A percentile compares a stretch with the other conserved stretches of the same genome.
Evolutionary conservation across 35 echinoderm and acorn worm genomes (phyloP).

Genomic region (Amphiura filiformis): DNA sequence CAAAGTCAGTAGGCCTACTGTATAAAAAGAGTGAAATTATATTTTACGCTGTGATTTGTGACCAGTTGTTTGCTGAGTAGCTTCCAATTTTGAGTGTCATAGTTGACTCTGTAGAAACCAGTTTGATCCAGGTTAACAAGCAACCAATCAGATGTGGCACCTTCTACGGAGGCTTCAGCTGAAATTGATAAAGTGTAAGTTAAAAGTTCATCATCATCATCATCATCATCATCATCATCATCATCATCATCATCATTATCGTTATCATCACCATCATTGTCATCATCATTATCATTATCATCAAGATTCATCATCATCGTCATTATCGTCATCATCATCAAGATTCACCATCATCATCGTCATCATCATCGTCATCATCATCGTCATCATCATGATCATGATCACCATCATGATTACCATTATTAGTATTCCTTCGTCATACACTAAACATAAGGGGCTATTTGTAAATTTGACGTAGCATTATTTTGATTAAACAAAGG

Average conservation of each 20-base stretch:
- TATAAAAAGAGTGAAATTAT: too few relatives aligned
- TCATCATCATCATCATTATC: slow-evolving; percentile 6
- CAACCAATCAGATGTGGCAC: slow-evolving; percentile 56
- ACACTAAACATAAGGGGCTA: too few relatives aligned
- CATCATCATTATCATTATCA: slow-evolving; percentile 6
- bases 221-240: slow-evolving; percentile 5
- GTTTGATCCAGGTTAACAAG: slow-evolving; percentile 70
- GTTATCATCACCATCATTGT: slow-evolving; percentile 6
- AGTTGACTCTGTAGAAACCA: slow-evolving; percentile 95
- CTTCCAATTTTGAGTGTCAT: slow-evolving; percentile 77
- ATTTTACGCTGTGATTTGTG: too few relatives aligned
- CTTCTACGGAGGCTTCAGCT: not conserved
- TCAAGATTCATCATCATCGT: too few relatives aligned
- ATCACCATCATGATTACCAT: too few relatives aligned
- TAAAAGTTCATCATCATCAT: slow-evolving; percentile 6
- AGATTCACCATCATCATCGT: not conserved
- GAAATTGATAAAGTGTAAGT: too few relatives aligned
- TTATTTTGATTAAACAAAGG: too few relatives aligned
- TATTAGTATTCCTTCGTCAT: too few relatives aligned
- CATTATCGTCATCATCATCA: too few relatives aligned
- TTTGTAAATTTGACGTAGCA: too few relatives aligned
- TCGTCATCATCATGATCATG: not conserved
- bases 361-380: slow-evolving; percentile 5
- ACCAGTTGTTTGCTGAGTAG: slow-evolving; percentile 12
- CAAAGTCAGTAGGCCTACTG: too few relatives aligned